These are phyloP conservation scores for Hetaerina titia DNA, from an alignment of 2,888 invertebrate genomes.

Conservation along the genomic window DNA sequence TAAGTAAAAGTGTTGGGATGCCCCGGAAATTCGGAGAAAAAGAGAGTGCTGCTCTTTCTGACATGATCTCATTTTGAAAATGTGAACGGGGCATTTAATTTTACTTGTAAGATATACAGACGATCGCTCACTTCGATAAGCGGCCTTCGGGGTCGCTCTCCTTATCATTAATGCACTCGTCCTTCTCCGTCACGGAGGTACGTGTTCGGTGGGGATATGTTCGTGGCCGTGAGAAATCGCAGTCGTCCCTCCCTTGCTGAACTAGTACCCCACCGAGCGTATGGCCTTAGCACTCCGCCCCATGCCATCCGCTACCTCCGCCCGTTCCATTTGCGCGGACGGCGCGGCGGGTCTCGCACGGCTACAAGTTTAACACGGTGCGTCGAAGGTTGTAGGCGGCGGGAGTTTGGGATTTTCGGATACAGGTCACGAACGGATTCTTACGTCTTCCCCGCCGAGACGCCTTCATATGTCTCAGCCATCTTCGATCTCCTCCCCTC, in stretches of 20 bases:
- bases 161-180: neutral
- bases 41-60: too few relatives aligned
- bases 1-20: too few relatives aligned
- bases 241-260: neutral
- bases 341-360: neutral
- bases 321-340: neutral
- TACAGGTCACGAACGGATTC: conserved; percentile 18
- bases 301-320: neutral
- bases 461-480: neutral
- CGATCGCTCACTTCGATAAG: too few relatives aligned
- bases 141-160: neutral
- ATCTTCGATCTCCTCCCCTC: neutral
- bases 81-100: too few relatives aligned
- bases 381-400: neutral
- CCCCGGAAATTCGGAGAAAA: too few relatives aligned
- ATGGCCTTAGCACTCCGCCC: neutral
- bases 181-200: neutral
- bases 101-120: too few relatives aligned
- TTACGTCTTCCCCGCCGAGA: neutral
- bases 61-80: too few relatives aligned
- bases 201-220: neutral
- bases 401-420: neutral
- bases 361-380: neutral
- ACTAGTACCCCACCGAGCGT: neutral
- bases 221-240: neutral